These are phyloP conservation scores for Linurgus olivaceus DNA, from an alignment of 2,797 vertebrate species.

Conservation along the genomic window DNA sequence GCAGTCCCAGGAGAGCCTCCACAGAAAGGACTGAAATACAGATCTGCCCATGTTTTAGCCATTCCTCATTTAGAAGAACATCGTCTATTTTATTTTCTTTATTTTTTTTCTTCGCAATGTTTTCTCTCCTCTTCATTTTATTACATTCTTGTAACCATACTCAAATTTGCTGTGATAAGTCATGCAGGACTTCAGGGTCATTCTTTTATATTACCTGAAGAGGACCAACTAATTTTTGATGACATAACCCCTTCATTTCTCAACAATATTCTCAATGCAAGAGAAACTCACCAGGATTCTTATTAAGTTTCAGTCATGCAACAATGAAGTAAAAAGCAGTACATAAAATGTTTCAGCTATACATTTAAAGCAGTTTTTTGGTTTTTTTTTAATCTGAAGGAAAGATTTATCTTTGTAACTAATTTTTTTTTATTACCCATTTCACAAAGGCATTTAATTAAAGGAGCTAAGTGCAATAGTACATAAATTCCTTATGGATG, in stretches of 20 bases:
- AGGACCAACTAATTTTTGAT: background rate
- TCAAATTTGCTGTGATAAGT: background rate
- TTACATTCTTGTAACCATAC: background rate
- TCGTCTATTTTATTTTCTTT: background rate
- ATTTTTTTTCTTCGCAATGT: background rate
- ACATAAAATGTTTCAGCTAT: background rate
- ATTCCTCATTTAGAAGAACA: background rate
- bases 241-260: background rate
- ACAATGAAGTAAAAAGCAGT: background rate
- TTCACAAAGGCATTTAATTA: background rate
- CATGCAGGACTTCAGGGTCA: background rate
- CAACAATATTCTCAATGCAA: background rate
- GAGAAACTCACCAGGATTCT: background rate
- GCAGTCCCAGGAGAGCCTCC: background rate
- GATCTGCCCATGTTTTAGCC: background rate
- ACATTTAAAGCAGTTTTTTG: background rate
- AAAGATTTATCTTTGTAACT: background rate
- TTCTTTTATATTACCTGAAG: background rate
- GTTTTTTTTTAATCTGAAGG: background rate
- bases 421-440: fast-evolving
- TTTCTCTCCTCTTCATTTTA: background rate
- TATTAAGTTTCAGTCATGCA: background rate
- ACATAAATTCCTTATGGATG: background rate
- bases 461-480: background rate
- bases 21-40: background rate